Evolutionary conservation across 2,797 vertebrate genomes (phyloP).

Genomic region (Semotilus atromaculatus): DNA sequence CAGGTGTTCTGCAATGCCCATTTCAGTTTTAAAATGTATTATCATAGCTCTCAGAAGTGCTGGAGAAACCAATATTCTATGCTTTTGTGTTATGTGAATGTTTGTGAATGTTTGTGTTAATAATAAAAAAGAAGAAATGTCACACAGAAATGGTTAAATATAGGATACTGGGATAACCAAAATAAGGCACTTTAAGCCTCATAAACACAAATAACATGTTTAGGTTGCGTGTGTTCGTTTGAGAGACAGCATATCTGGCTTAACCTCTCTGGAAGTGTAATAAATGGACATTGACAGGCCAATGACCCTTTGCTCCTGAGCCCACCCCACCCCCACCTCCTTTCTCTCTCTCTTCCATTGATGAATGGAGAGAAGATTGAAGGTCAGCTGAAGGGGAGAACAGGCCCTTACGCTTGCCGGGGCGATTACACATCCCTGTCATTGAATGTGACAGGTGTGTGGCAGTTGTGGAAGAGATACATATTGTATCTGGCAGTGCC

Average conservation of each 20-base stretch:
- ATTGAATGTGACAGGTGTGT: constrained; percentile 43
- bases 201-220: background rate
- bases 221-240: background rate
- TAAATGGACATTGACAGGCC: constrained; percentile 28
- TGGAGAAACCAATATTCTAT: background rate
- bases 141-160: background rate
- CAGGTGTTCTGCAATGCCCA: background rate
- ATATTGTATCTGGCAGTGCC: constrained; percentile 35
- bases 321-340: background rate
- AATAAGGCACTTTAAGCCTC: background rate
- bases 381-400: constrained; percentile 37
- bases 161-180: background rate
- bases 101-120: no score
- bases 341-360: constrained; percentile 19
- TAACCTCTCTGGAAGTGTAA: constrained; percentile 19
- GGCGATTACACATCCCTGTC: constrained; percentile 22
- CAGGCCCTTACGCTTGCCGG: constrained; percentile 21
- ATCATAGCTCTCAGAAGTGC: background rate
- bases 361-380: constrained; percentile 41
- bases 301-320: constrained; percentile 18
- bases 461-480: constrained; percentile 27
- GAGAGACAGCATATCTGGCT: background rate
- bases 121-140: background rate
- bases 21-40: background rate
- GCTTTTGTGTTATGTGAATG: background rate